Evolutionary conservation across 2,888 invertebrate species (phyloP), one percentile per base, ranked within the genome.

Genomic region (Standfussiana lucernea): DNA sequence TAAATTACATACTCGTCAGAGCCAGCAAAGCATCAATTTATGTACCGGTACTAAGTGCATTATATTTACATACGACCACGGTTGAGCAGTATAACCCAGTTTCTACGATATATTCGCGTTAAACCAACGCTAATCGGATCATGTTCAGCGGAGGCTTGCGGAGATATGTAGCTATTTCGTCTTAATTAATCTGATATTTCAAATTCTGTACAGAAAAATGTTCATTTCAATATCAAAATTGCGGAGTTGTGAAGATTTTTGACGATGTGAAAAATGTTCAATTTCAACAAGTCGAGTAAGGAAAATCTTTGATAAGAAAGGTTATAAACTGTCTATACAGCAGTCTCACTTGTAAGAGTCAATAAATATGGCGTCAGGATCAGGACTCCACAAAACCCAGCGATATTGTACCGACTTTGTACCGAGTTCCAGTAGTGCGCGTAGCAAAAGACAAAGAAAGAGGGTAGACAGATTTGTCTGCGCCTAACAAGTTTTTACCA

Each of bases 101-200:
- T 72, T 21, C 42, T 47, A 53, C n/a, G 32, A 64, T 40, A 81
- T 66, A 67, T 68, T 68, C 56, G 45, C 42, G 72, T 64, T 67
- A 75, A 78, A 66, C 47, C 61, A 77, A 47, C 47, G 15, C 15
- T 77, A 72, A 85, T 79, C 56, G 42, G 37, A 80, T 80, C 72
- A 56, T 32, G 53, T n/a, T 72, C 53, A 53, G 28, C 21, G 67
- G 15, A 32, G 72, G 53, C 35, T n/a, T 61, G 45, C n/a, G n/a
- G 72, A 61, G 42, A 74, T 62, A 73, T 72, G n/a, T n/a, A n/a
- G n/a, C 62, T 72, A 61, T 42, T 75, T 67, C n/a, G 70, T 72
- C 28, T 56, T 80, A 77, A 84, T 82, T 82, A 73, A 79, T 61
- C 42, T 68, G 32, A 7, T 42, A 69, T 83, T 73, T 40, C 24